A percentile compares a stretch with the other conserved stretches of the same genome.
Conservation (phyloP, 2,888 invertebrate species). For the Brenthis hecate region DNA sequence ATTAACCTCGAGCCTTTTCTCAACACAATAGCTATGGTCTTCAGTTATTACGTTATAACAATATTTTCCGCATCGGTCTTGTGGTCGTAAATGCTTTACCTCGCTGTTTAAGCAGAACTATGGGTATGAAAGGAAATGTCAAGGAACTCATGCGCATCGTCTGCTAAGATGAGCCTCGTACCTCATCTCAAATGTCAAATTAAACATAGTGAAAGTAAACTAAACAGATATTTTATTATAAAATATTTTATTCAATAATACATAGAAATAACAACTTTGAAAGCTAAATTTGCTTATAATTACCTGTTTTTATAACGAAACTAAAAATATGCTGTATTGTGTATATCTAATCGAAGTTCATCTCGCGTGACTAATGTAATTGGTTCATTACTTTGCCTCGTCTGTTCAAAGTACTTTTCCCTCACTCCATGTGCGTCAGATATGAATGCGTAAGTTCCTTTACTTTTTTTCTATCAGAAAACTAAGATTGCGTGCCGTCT, state of each 20-base stretch:
- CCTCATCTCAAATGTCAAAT: conserved; percentile 21
- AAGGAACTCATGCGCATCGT: conserved; percentile 32
- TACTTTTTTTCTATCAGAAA: conserved; percentile 54
- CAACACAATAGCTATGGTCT: conserved; percentile 12
- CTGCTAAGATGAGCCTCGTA: conserved; percentile 18
- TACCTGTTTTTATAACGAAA: neutral
- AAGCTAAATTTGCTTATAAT: neutral
- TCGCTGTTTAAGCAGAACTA: conserved; percentile 12
- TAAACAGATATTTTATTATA: neutral
- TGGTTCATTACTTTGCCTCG: conserved; percentile 72
- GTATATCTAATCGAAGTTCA: conserved; percentile 54
- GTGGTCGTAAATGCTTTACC: conserved; percentile 23
- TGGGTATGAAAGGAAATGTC: conserved; percentile 28
- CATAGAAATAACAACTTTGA: no score
- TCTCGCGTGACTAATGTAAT: conserved; percentile 73
- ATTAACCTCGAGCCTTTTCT: conserved; percentile 17
- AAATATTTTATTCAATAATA: neutral
- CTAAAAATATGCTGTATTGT: conserved; percentile 9
- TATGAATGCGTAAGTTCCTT: conserved; percentile 61
- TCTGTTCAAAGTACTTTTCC: conserved; percentile 52
- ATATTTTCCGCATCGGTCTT: conserved; percentile 29
- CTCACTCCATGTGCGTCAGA: conserved; percentile 62
- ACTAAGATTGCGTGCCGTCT: neutral
- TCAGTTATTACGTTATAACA: conserved; percentile 21
- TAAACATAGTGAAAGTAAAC: conserved; percentile 1